Conservation (phyloP, 2,888 invertebrate species). For the Hetaerina titia region DNA sequence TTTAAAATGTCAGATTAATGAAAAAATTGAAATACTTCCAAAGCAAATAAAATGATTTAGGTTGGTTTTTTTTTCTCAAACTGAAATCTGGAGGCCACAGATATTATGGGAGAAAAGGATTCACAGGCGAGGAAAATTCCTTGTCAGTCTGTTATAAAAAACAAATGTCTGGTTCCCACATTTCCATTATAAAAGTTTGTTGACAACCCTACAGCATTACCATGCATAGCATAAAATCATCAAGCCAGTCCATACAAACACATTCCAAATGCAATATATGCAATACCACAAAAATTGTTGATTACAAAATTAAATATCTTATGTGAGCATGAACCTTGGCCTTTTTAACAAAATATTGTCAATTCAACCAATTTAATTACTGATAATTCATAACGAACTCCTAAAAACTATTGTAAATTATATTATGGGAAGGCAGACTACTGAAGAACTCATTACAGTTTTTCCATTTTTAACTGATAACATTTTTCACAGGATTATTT, state of each 20-base stretch:
- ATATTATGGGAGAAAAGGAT: neutral
- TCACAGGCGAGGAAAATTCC: neutral
- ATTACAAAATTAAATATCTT: conserved; percentile 60
- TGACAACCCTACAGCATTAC: conserved; percentile 50
- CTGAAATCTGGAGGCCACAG: neutral
- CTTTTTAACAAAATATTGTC: conserved; percentile 26
- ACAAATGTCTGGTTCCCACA: conserved; percentile 8
- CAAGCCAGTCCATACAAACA: conserved; percentile 29
- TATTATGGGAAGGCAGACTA: neutral
- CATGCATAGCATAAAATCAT: conserved; percentile 54
- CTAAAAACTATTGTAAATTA: neutral
- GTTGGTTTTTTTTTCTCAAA: neutral
- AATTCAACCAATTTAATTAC: conserved; percentile 1
- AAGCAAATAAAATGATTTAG: neutral
- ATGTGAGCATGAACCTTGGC: conserved; percentile 63
- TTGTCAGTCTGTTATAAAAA: conserved; percentile 26
- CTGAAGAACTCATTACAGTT: neutral
- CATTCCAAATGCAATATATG: conserved; percentile 43
- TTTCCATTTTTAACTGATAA: conserved; percentile 28
- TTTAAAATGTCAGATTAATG: neutral
- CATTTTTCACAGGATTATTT: conserved; percentile 29
- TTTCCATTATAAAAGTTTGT: conserved; percentile 40
- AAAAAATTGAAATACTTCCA: neutral
- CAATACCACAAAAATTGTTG: conserved; percentile 48
- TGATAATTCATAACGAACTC: neutral